Percentiles rank a stretch among this genome's conserved stretches.
These are phyloP conservation scores for Cyclina sinensis DNA, from an alignment of 1,140 invertebrate genomes.

Conservation along the genomic window DNA sequence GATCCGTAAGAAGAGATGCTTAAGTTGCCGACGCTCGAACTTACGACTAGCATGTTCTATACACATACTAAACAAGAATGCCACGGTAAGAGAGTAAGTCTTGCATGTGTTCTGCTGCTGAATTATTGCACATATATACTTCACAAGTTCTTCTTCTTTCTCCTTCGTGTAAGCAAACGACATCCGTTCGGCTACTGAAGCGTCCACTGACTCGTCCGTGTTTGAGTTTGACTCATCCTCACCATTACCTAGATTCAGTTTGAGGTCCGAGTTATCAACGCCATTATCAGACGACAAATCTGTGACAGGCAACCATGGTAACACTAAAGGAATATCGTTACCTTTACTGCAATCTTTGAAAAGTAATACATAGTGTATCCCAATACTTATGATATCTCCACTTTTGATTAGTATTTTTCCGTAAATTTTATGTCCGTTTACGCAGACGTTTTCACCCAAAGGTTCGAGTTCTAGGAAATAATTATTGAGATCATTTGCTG, in stretches of 20 bases:
- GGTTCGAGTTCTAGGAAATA: slow-evolving; percentile 78
- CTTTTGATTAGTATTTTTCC: slow-evolving; percentile 69
- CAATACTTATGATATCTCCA: slow-evolving; percentile 80
- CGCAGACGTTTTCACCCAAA: slow-evolving; percentile 65
- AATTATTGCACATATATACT: slow-evolving; percentile 76
- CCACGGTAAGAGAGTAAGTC: slow-evolving; percentile 74
- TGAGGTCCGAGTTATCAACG: slow-evolving; percentile 48
- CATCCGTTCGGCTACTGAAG: slow-evolving; percentile 72
- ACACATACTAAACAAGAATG: slow-evolving; percentile 78
- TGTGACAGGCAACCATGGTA: slow-evolving; percentile 75
- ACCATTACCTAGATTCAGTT: slow-evolving; percentile 34
- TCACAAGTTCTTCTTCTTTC: slow-evolving; percentile 80
- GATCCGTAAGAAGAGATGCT: slow-evolving; percentile 76
- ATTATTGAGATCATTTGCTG: slow-evolving; percentile 65
- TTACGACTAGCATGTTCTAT: slow-evolving; percentile 77
- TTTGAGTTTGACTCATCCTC: slow-evolving; percentile 67
- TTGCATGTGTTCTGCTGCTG: slow-evolving; percentile 68
- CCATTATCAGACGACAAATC: slow-evolving; percentile 53
- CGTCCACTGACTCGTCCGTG: slow-evolving; percentile 69
- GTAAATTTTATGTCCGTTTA: slow-evolving; percentile 75
- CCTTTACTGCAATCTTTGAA: slow-evolving; percentile 82
- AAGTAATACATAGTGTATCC: slow-evolving; percentile 80
- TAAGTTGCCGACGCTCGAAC: slow-evolving; percentile 74
- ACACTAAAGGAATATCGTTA: slow-evolving; percentile 76
- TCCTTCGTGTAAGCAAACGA: slow-evolving; percentile 78